Evolutionary conservation across 1,140 invertebrate genomes (phyloP), one percentile per base, ranked within the genome.

Genomic region (Drosophila cardini): DNA sequence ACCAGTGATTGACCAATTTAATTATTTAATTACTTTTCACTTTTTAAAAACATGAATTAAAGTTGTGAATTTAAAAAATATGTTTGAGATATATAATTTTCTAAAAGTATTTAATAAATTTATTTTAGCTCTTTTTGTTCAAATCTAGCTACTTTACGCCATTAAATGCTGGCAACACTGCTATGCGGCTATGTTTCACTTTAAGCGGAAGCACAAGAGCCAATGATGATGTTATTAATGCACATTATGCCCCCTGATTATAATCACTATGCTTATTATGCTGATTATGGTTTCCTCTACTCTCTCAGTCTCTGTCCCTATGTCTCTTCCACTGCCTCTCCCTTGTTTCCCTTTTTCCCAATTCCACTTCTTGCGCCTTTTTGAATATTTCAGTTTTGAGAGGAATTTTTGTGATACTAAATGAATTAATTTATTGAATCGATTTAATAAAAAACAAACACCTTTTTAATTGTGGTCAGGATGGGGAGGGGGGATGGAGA

Each of bases 231-330:
- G 38, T 45, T 69, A 69, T 73, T 68, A 60, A 61, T 68, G 55
- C 58, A 55, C 71, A 73, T 68, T 73, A 73, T 68, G 32, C 46
- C 40, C 13, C 38, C 34, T 43, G 63, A 72, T 72, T 67, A 68
- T 72, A 55, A 68, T 67, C 46, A 55, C 32, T 53, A 36, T 67
- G 70, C 70, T 67, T 67, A 67, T 67, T 72, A 67, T 67, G 70
- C 55, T 72, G 70, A 72, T 72, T 72, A 72, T 72, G 55, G 50
- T 67, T 58, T 21, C 45, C 42, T 34, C 18, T 50, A 26, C 9
- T 36, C 15, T 11, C 15, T n/a, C 42, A n/a, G 8, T 18, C 42
- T 3, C 8, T 0, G 26, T 2, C 2, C 0, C 45, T 6, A 15
- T 13, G 52, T 43, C 11, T 8, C 63, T 34, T 8, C 9, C 36